Conservation (phyloP, 2,888 invertebrate genomes). For the Napeogenes sylphis region DNA sequence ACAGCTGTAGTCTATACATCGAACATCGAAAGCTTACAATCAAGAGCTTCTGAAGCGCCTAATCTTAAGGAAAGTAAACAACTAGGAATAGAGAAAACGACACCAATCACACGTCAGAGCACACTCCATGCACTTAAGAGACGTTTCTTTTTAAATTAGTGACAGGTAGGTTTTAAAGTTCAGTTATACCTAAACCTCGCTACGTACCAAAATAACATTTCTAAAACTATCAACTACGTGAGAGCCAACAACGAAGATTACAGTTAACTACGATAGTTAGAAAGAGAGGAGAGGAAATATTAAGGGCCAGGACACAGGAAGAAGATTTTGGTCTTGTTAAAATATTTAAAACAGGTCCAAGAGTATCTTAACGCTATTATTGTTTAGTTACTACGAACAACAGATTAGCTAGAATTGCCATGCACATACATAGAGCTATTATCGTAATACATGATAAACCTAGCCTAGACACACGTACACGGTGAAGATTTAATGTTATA, state of each 20-base stretch:
- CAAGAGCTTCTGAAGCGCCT: conserved; percentile 50
- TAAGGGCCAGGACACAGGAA: conserved; percentile 26
- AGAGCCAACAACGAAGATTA: conserved; percentile 74
- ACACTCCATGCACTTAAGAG: conserved; percentile 46
- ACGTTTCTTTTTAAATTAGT: conserved; percentile 64
- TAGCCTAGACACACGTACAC: conserved; percentile 72
- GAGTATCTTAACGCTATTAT: conserved; percentile 63
- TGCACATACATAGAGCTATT: conserved; percentile 68
- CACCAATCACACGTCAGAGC: conserved; percentile 60
- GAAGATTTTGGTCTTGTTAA: conserved; percentile 51
- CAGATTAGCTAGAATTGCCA: conserved; percentile 71
- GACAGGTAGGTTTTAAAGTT: conserved; percentile 58
- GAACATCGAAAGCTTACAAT: conserved; percentile 71
- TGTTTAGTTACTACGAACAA: conserved; percentile 74
- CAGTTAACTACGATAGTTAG: conserved; percentile 46
- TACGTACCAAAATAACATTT: conserved; percentile 71
- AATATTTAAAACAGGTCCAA: conserved; percentile 49
- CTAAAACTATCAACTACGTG: conserved; percentile 61
- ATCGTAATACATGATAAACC: conserved; percentile 56
- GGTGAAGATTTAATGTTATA: conserved; percentile 55
- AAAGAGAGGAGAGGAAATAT: conserved; percentile 25
- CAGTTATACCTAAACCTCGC: conserved; percentile 50
- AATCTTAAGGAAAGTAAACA: conserved; percentile 43
- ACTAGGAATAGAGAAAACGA: conserved; percentile 64
- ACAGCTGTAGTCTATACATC: conserved; percentile 50